Evolutionary conservation across 2,888 invertebrate genomes (phyloP), one percentile per base, ranked within the genome.

Genomic region (Apamea epomidion): DNA sequence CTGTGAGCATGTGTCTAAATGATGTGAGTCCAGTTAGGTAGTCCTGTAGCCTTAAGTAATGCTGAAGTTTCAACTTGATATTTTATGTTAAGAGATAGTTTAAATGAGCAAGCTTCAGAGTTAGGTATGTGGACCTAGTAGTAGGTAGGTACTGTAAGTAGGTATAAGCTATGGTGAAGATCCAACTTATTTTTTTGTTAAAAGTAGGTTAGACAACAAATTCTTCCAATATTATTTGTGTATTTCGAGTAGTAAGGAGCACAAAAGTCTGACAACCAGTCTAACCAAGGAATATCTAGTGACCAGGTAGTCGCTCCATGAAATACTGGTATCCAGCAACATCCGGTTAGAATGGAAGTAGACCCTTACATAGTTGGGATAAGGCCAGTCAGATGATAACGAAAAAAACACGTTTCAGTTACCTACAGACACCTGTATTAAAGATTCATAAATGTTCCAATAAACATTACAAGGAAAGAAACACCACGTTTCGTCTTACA

Each of bases 401-500:
- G 10, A 58, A 58, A 25, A 25, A 10, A n/a, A 25, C 25, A 4
- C 25, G 25, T 12, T 12, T 25, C 58, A 58, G 58, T 58, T 25
- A 58, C 10, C 58, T 10, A 25, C 12, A 25, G 12, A 10, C 10
- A 58, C 16, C 1, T 12, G 1, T 32, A 67, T 16, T 21, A 60
- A 16, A 3, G 21, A 6, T 21, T 21, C 48, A 74, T 72, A 72
- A 83, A 84, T 69, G 60, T 45, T 54, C 51, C 12, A 75, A 65
- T 65, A 69, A 84, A 69, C 64, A 60, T 84, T 60, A 70, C 37
- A 54, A 58, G 14, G 37, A n/a, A 32, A 51, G 73, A 25, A 75
- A 62, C 80, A 58, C 62, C 48, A 2, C 72, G 75, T 65, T 72
- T 84, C 73, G 48, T 64, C 60, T 78, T 75, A 78, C 85, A 69